These are phyloP conservation scores for Sphenopsis melanotis DNA, from an alignment of 2,797 vertebrate species.

Conservation along the genomic window DNA sequence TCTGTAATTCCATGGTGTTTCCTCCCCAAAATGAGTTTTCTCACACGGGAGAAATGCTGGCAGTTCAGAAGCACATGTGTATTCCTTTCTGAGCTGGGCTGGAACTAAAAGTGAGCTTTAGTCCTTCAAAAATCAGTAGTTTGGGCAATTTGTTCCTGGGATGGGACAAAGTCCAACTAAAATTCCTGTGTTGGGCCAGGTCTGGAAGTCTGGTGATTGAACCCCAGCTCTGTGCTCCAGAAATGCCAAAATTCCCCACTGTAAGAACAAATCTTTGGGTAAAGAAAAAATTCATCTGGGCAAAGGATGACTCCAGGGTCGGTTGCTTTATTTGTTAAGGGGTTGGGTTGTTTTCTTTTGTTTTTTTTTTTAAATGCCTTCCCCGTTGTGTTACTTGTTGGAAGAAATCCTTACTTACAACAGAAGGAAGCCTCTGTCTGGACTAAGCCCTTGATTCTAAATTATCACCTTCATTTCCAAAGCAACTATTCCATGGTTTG, in stretches of 20 bases:
- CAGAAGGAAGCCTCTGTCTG: background rate
- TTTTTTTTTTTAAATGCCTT: fast-evolving
- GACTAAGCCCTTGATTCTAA: background rate
- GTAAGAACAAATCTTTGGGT: background rate
- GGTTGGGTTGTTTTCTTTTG: background rate
- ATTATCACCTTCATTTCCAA: background rate
- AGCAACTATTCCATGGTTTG: background rate
- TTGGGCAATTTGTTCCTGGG: background rate
- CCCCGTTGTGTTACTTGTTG: fast-evolving
- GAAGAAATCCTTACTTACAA: background rate
- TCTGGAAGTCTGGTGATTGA: background rate
- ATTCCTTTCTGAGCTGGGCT: background rate
- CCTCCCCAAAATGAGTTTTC: background rate
- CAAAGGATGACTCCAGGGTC: background rate
- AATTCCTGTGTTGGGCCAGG: background rate
- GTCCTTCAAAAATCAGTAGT: background rate
- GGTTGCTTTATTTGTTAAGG: background rate
- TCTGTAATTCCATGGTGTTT: background rate
- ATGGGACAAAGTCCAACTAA: background rate
- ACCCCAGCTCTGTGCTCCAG: background rate
- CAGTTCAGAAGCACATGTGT: fast-evolving
- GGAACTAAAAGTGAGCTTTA: background rate
- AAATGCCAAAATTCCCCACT: background rate
- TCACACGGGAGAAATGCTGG: background rate
- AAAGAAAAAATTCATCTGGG: background rate